phyloP scores from a whole-genome alignment of 2,888 invertebrate species.

The Ochropleura leucogaster region DNA sequence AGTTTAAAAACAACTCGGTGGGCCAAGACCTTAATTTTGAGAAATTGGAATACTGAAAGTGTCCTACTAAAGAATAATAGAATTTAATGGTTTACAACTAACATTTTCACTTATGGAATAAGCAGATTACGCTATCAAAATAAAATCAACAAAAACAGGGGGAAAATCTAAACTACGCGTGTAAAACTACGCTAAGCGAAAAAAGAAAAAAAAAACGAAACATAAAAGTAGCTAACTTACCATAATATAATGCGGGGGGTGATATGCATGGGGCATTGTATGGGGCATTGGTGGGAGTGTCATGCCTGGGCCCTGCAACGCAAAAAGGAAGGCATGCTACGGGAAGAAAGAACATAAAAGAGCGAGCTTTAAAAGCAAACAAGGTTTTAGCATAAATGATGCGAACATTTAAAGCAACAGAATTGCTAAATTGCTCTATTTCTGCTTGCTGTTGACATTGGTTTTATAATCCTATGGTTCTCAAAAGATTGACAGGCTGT shows the following conservation, averaged over 20 bases:
- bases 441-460: slow-evolving; percentile 25
- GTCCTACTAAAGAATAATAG: background rate
- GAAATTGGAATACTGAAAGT: slow-evolving; percentile 15
- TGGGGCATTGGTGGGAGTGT: slow-evolving; percentile 88
- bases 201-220: slow-evolving; percentile 40
- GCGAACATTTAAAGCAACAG: slow-evolving; percentile 74
- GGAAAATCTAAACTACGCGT: slow-evolving; percentile 51
- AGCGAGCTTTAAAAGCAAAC: slow-evolving; percentile 65
- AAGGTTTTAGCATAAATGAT: slow-evolving; percentile 64
- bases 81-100: slow-evolving; percentile 10
- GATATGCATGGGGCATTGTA: slow-evolving; percentile 90
- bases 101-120: background rate
- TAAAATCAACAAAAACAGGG: slow-evolving; percentile 14
- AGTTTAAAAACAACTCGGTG: slow-evolving; percentile 6
- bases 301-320: slow-evolving; percentile 90
- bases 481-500: slow-evolving; percentile 9
- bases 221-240: slow-evolving; percentile 80
- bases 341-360: slow-evolving; percentile 78
- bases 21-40: slow-evolving; percentile 19
- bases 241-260: slow-evolving; percentile 90
- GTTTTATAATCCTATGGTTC: slow-evolving; percentile 24
- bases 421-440: slow-evolving; percentile 43
- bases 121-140: slow-evolving; percentile 30
- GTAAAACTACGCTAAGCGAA: slow-evolving; percentile 62
- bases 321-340: slow-evolving; percentile 88